Conservation (phyloP, 2,797 vertebrate genomes). For the Sebastes hubbsi region DNA sequence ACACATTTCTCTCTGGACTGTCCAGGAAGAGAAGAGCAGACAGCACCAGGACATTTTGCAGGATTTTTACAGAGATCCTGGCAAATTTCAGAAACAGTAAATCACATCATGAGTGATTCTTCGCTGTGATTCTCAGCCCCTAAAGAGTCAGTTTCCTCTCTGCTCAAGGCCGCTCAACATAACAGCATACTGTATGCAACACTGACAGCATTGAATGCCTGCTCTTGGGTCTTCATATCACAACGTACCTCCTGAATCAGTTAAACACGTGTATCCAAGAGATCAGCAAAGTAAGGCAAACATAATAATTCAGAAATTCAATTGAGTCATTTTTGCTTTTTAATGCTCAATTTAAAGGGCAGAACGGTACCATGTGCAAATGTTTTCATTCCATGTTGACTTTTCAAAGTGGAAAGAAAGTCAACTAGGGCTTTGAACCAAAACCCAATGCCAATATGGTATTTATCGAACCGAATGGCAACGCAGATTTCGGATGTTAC, state of each 20-base stretch:
- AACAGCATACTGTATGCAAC: not conserved
- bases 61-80: not conserved
- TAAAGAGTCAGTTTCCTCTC: not conserved
- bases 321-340: not conserved
- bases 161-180: not conserved
- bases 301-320: not conserved
- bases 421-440: too few relatives aligned
- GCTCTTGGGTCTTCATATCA: not conserved
- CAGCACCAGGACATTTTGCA: constrained; percentile 6
- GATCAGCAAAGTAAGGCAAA: not conserved
- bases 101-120: not conserved
- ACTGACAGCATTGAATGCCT: not conserved
- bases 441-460: too few relatives aligned
- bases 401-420: not conserved
- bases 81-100: not conserved
- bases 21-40: constrained; percentile 23
- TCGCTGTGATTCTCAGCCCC: not conserved
- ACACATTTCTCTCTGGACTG: constrained; percentile 46
- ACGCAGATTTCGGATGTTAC: too few relatives aligned
- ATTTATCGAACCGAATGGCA: too few relatives aligned
- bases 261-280: not conserved
- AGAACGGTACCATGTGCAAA: not conserved
- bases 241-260: not conserved
- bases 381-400: not conserved
- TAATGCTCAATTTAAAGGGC: not conserved